Base-by-base conservation (phyloP, 2,797 vertebrate species). In the Anisognathus igniventris region DNA sequence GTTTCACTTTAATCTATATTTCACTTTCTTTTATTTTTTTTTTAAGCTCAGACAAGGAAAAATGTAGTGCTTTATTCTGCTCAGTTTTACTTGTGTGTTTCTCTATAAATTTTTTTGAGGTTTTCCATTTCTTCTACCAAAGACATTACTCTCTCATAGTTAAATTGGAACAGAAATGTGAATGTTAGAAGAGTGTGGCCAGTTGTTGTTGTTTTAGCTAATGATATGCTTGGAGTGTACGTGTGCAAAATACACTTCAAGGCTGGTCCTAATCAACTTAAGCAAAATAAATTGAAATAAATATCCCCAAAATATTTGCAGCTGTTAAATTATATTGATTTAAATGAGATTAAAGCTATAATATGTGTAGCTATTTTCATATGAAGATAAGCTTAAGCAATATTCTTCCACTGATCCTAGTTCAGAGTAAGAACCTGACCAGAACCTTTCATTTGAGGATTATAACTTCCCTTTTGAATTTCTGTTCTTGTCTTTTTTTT, bases 201-300 rank as follows among this genome's bases (percentile, higher is more conserved):
- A 35, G 30, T 37, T 5, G 2, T 48, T 84, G 45, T 53, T 3
- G 1, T 53, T 79, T 60, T 60, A 72, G 39, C n/a, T 13, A 47
- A 33, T 0, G 4, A 45, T 44, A 22, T 71, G 17, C 12, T 48
- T 81, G 44, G 80, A 51, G 77, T 62, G 48, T 96, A 94, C 9
- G 8, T 90, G 90, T 91, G 33, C 65, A 90, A 92, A 92, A 54
- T 35, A 58, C 54, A 77, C 68, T 96, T 92, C 65, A 92, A 90
- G 88, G 82, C 35, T 42, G 33, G 15, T 72, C 31, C 37, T 96
- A 90, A 96, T 91, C 66, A 83, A 88, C 50, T 96, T 93, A 93
- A 86, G 53, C 35, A 90, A 95, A 93, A 84, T 78, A 88, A 94
- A 93, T 87, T 87, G 45, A 95, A 92, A 95, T 83, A 94, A 94